Conservation (phyloP, 1,140 invertebrate genomes). For the Cherax destructor region DNA sequence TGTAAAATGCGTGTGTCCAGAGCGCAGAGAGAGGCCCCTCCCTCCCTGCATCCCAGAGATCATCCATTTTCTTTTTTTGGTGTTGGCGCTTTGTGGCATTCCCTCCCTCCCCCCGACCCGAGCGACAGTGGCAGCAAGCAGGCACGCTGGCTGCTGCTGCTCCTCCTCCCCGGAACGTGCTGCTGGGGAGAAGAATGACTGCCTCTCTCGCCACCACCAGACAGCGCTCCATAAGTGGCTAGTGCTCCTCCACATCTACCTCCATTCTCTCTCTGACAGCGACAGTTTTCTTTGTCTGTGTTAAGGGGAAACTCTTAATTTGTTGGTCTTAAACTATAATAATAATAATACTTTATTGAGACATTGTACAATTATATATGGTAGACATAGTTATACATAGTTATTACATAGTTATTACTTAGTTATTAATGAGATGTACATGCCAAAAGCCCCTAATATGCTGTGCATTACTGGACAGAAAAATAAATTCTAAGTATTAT, state of each 20-base stretch:
- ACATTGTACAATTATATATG: too few relatives aligned
- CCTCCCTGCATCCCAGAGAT: too few relatives aligned
- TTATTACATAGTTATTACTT: too few relatives aligned
- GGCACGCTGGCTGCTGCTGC: background rate
- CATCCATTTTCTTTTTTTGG: background rate
- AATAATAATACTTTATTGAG: too few relatives aligned
- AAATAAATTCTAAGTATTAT: too few relatives aligned
- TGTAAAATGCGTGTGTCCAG: too few relatives aligned
- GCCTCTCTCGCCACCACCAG: slow-evolving; percentile 42
- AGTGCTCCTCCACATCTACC: slow-evolving; percentile 20
- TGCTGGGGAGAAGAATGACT: slow-evolving; percentile 38
- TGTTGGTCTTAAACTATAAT: background rate
- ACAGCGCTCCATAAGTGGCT: slow-evolving; percentile 10
- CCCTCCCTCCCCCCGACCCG: too few relatives aligned
- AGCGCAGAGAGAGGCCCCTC: too few relatives aligned
- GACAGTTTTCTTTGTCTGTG: background rate
- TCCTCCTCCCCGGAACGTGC: slow-evolving; percentile 37
- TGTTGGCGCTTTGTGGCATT: background rate
- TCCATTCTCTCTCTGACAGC: slow-evolving; percentile 16
- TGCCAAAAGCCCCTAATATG: too few relatives aligned
- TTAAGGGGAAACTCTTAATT: background rate
- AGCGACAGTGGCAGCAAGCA: background rate
- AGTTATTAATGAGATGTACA: too few relatives aligned
- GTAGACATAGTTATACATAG: too few relatives aligned
- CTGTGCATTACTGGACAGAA: too few relatives aligned